These are phyloP conservation scores for Notoglanidium macrostoma DNA, from an alignment of 2,797 vertebrate species.

Conservation along the genomic window DNA sequence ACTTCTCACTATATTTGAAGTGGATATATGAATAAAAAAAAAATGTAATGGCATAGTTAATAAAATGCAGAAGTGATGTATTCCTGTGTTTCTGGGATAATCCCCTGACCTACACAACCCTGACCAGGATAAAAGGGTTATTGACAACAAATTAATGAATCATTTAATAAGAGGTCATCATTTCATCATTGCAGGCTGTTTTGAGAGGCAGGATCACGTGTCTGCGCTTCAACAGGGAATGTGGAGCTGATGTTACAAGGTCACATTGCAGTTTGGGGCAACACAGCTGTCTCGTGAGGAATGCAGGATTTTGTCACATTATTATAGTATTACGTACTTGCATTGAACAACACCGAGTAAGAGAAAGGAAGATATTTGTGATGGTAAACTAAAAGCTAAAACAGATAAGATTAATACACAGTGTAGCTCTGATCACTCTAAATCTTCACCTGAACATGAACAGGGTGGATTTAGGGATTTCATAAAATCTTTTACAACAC, in stretches of 20 bases:
- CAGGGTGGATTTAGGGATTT: neutral
- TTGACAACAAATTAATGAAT: neutral
- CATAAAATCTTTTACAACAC: neutral
- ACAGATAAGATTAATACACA: neutral
- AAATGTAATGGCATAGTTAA: neutral
- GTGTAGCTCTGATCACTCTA: neutral
- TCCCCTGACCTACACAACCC: neutral
- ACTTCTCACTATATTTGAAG: conserved; percentile 25
- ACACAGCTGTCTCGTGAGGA: neutral
- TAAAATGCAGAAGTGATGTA: neutral
- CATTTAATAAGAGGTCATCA: neutral
- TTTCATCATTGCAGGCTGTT: neutral
- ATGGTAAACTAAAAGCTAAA: neutral
- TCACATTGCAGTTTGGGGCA: conserved; percentile 7
- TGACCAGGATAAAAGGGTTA: neutral
- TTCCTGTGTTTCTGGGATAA: neutral
- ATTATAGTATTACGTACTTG: neutral
- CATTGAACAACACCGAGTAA: neutral
- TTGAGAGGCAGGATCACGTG: neutral
- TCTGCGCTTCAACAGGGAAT: neutral
- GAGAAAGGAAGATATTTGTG: neutral
- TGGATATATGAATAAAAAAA: neutral
- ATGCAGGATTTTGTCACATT: neutral
- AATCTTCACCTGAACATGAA: neutral
- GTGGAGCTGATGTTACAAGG: conserved; percentile 17